Evolutionary conservation across 2,888 invertebrate genomes (phyloP), one percentile per base, ranked within the genome.

Genomic region (Pomacea canaliculata): DNA sequence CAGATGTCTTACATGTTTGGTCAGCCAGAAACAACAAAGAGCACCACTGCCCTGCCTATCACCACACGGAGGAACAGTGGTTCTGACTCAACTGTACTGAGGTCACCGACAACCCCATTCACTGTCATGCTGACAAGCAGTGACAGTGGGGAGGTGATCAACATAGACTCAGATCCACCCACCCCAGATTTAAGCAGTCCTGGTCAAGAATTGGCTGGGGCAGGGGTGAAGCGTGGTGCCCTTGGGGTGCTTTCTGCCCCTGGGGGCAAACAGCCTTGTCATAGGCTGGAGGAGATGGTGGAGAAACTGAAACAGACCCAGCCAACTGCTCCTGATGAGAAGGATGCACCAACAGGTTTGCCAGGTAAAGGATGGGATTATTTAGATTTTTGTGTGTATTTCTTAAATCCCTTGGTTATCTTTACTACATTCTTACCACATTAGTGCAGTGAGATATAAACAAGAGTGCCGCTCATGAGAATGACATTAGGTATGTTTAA

Each of bases 1-100:
- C 88, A 88, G 73, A 81, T 89, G 65, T 83, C 85, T 19, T 88
- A 88, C 79, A 86, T 88, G 83, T 87, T 87, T 59, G 78, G 67
- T 48, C 75, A 81, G 65, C 37, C 46, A 18, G 63, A 72, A 37
- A 48, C 23, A 48, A 8, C 19, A 27, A 46, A 27, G 23, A 51
- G 23, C 46, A n/a, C 7, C 46, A 62, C 68, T 7, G 18, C 46
- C 3, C 69, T 48, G 66, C 37, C 59, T 46, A 46, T 65, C 72
- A 72, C 46, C 18, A 4, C 49, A 23, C 69, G 46, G 67, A 78
- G 71, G 70, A 66, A 65, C 18, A 66, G 63, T 18, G 68, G 69
- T 12, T 37, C 73, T 18, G 70, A 73, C 49, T 19, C 37, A 62
- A 65, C 59, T 4, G 65, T 63, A 62, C 23, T 70, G 56, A 67